Evolutionary conservation across 1,140 invertebrate species (phyloP).

Genomic region (Aphaenogaster floridana): DNA sequence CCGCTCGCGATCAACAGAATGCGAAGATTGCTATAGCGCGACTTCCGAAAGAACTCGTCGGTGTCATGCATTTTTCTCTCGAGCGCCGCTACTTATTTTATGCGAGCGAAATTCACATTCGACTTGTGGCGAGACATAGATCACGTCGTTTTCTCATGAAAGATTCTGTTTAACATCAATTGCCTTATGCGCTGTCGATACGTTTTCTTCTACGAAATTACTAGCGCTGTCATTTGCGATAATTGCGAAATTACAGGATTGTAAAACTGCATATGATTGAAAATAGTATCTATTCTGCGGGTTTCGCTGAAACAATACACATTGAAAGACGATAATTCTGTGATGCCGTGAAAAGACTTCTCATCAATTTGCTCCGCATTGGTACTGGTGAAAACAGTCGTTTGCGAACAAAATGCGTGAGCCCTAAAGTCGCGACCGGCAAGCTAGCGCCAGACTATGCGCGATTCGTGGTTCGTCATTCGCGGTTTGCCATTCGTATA

Average conservation of each 20-base stretch:
- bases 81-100: neutral
- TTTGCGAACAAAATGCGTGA: too few species aligned
- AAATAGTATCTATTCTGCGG: neutral
- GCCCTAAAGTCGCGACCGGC: too few species aligned
- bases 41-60: constrained; percentile 33
- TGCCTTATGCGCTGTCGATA: neutral
- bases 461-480: too few species aligned
- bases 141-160: neutral
- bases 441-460: too few species aligned
- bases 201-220: neutral
- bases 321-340: neutral
- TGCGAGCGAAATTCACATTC: neutral
- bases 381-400: neutral
- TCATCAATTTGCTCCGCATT: neutral
- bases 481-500: too few species aligned
- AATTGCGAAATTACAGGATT: constrained; percentile 13
- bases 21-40: constrained; percentile 23
- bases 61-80: neutral
- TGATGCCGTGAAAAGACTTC: neutral
- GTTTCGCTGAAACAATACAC: neutral
- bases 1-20: neutral
- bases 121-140: neutral
- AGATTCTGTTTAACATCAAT: constrained; percentile 37
- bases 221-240: neutral
- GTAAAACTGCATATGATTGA: neutral